A percentile compares a stretch with the other conserved stretches of the same genome.
phyloP scores from a whole-genome alignment of 1,140 invertebrate species.

The Holcopasites calliopsidis region DNA sequence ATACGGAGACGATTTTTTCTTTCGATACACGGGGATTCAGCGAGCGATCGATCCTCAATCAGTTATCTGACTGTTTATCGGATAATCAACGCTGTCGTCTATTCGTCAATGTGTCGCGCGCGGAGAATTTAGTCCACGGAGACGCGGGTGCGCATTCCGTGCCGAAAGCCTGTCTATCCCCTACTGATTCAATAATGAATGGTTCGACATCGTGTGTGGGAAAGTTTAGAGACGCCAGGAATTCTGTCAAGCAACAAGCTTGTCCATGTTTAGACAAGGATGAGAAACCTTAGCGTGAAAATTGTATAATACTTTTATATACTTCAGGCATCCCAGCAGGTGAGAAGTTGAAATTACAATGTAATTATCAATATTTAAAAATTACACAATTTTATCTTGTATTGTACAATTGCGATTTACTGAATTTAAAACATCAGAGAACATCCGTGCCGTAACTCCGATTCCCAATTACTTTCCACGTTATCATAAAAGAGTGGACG shows the following conservation, averaged over 20 bases:
- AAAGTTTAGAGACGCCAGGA: background rate
- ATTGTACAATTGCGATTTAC: background rate
- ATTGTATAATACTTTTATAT: no score
- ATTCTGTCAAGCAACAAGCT: background rate
- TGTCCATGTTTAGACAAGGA: no score
- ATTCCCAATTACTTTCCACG: no score
- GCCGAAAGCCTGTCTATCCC: background rate
- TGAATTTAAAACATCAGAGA: no score
- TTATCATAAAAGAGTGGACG: background rate
- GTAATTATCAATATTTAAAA: no score
- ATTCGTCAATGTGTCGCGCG: slow-evolving; percentile 6
- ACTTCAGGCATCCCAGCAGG: no score
- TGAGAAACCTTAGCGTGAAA: no score
- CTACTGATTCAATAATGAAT: background rate
- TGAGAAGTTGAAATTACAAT: no score
- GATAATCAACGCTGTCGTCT: slow-evolving; percentile 37
- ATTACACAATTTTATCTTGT: background rate
- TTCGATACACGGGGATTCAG: slow-evolving; percentile 28
- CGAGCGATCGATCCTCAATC: slow-evolving; percentile 49
- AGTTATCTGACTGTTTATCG: slow-evolving; percentile 45
- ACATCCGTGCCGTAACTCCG: background rate
- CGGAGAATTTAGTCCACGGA: slow-evolving; percentile 17
- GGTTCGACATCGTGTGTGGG: no score
- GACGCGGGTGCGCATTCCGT: background rate
- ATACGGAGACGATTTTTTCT: slow-evolving; percentile 15